Percentiles rank a stretch among this genome's conserved stretches.
phyloP scores from a whole-genome alignment of 2,113 vertebrate genomes.

The Dasyprocta punctata region DNA sequence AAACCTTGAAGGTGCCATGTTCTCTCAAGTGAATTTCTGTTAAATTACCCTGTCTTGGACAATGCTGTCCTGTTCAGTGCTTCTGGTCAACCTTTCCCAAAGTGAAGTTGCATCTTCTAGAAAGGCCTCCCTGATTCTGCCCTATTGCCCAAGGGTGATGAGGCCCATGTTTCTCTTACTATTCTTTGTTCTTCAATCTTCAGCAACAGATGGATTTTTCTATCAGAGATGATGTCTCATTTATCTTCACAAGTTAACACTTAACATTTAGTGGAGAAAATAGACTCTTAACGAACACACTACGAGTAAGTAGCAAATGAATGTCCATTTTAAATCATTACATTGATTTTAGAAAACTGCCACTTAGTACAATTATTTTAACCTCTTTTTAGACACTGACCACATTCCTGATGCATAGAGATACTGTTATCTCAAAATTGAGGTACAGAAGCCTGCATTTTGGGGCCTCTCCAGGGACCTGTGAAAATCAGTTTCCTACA shows the following conservation, averaged over 20 bases:
- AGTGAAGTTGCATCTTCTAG: neutral
- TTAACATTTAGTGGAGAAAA: neutral
- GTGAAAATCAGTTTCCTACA: slow-evolving; percentile 13
- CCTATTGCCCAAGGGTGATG: neutral
- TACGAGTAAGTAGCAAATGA: neutral
- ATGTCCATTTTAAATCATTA: neutral
- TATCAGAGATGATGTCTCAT: neutral
- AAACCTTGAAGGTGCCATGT: neutral
- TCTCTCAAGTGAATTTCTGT: neutral
- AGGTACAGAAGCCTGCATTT: neutral
- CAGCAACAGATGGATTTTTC: neutral
- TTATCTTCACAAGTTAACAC: neutral
- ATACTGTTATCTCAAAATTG: slow-evolving; percentile 36
- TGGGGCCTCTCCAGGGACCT: neutral
- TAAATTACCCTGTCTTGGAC: neutral
- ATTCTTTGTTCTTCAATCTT: neutral
- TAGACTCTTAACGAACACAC: neutral
- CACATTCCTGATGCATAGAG: neutral
- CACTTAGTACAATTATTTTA: neutral
- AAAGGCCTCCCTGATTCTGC: neutral
- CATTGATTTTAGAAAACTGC: neutral
- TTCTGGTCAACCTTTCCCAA: neutral
- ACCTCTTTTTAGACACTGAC: neutral
- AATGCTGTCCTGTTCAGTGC: neutral
- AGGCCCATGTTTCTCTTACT: neutral